A percentile compares a stretch with the other conserved stretches of the same genome.
Conservation (phyloP, 2,113 vertebrate species). For the Gambusia affinis region DNA sequence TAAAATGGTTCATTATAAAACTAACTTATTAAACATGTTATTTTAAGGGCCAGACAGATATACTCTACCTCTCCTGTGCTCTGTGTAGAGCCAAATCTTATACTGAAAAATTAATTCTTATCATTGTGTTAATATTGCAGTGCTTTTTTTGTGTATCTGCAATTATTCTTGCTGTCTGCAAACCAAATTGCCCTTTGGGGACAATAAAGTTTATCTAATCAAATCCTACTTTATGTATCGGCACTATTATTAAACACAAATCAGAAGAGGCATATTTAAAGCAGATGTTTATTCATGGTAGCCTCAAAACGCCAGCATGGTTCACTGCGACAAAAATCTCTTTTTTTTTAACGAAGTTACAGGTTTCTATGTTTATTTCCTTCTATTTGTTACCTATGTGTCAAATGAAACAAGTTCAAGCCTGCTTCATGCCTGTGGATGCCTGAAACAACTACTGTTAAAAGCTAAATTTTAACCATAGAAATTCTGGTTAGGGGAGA, state of each 20-base stretch:
- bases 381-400: conserved; percentile 23
- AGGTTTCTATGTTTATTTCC: conserved; percentile 10
- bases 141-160: too few species aligned
- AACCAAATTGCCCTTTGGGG: too few species aligned
- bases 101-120: neutral
- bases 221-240: neutral
- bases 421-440: conserved; percentile 7
- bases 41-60: too few species aligned
- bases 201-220: too few species aligned
- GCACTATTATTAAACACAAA: conserved; percentile 1
- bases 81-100: neutral
- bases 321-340: conserved; percentile 12
- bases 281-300: conserved; percentile 4
- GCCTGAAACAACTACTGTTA: neutral
- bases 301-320: conserved; percentile 14
- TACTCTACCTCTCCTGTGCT: neutral
- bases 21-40: neutral
- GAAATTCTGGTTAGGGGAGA: neutral
- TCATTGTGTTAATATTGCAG: too few species aligned
- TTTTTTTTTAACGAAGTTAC: neutral
- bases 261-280: conserved; percentile 1
- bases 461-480: neutral
- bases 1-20: neutral
- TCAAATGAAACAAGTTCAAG: conserved; percentile 37
- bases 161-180: too few species aligned